Base-by-base conservation (phyloP, 1,140 invertebrate genomes). In the Caenorhabditis briggsae region DNA sequence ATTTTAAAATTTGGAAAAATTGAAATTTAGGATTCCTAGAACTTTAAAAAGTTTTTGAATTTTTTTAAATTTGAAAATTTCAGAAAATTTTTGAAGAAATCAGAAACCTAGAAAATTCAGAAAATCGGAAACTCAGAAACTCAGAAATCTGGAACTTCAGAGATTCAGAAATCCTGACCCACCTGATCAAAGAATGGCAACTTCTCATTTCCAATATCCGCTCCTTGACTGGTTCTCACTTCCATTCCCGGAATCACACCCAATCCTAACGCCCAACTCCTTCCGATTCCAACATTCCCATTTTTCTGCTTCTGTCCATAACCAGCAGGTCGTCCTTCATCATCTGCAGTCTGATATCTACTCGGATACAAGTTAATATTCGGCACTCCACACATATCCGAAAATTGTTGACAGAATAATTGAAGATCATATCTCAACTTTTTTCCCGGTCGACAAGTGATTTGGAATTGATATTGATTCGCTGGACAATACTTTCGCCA, bases 231-330 rank as follows among this genome's bases (percentile, higher is more conserved):
- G 0, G 85, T 74, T 5, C 56, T 23, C 11, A 90, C 50, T 25
- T 85, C 85, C 46, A 90, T 48, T 70, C 86, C 89, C 16, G 89
- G 89, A 59, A 90, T 88, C n/a, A 74, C 82, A 7, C 89, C 89
- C 8, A 90, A 61, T 58, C 89, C 89, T 43, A 90, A 82, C 25
- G 78, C 87, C 48, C 90, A 90, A 41, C 82, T 85, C 18, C 84
- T 83, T 41, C 89, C 89, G 0, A 90, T 20, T 14, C 89, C 89
- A n/a, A 90, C 55, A 48, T 90, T 84, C 25, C 89, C 89, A 74
- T 90, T 90, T 58, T 90, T 74, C 65, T 90, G 89, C 50, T 90
- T 90, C 82, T 90, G 89, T 18, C 89, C 89, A 33, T 90, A 90
- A 5, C 89, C 89, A 23, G 65, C 82, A 0, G 88, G 89, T 14